Conservation (phyloP, 2,797 vertebrate genomes). For the Amniataba percoides region DNA sequence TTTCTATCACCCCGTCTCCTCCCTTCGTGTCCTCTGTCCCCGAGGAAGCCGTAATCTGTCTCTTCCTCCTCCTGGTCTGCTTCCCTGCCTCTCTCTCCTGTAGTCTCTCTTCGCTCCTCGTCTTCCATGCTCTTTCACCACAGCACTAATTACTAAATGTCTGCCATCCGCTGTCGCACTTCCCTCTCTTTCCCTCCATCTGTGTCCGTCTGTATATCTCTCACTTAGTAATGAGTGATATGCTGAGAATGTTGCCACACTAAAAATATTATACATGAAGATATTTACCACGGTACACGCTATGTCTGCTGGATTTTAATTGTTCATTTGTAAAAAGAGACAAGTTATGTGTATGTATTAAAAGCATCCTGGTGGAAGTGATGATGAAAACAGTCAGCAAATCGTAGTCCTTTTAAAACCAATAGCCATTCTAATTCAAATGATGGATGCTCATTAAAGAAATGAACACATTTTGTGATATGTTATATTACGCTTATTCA, state of each 20-base stretch:
- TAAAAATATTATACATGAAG: not conserved
- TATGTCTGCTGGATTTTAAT: not conserved
- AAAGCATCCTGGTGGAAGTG: not conserved
- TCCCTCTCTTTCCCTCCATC: not conserved
- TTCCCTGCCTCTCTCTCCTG: slow-evolving; percentile 22
- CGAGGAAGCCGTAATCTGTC: slow-evolving; percentile 59
- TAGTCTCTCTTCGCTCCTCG: slow-evolving; percentile 18
- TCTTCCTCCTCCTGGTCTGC: slow-evolving; percentile 51
- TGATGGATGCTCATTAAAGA: not conserved
- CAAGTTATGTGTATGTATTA: not conserved
- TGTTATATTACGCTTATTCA: not conserved
- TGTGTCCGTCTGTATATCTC: slow-evolving; percentile 10
- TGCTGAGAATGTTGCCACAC: not conserved
- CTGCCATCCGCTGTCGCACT: slow-evolving; percentile 22
- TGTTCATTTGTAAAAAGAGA: not conserved
- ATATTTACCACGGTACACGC: not conserved
- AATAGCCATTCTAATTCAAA: not conserved
- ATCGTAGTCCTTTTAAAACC: slow-evolving; percentile 7
- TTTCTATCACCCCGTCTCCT: slow-evolving; percentile 62
- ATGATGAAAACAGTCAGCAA: slow-evolving; percentile 2
- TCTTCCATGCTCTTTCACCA: slow-evolving; percentile 20
- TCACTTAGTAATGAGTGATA: not conserved
- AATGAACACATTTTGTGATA: not conserved
- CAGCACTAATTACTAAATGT: slow-evolving; percentile 53
- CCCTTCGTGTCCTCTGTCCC: slow-evolving; percentile 68